Evolutionary conservation across 2,888 invertebrate genomes (phyloP), one percentile per base, ranked within the genome.

Genomic region (Xylota segnis): DNA sequence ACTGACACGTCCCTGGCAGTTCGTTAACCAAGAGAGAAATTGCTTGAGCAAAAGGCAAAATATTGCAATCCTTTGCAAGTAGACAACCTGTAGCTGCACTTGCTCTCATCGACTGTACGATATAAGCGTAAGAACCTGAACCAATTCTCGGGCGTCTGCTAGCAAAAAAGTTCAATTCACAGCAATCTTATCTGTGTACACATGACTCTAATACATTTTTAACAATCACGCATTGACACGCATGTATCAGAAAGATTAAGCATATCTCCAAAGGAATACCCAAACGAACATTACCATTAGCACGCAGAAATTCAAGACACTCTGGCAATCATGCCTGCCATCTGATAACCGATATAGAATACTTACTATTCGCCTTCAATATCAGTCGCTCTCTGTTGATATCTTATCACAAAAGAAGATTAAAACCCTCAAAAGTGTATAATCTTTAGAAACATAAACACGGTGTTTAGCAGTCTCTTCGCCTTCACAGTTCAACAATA

Each of bases 381-480:
- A 61, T 61, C 18, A 52, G 10, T 29, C 40, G 37, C 40, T n/a
- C 32, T 4, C 16, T 0, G 12, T 12, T 56, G 63, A 70, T 81
- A 81, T 84, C 81, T 84, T 84, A 84, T 84, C 75, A 23, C 29
- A 16, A 52, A 65, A 12, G 61, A 37, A 63, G 37, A 81, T 68
- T 74, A 75, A 74, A 52, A 52, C 23, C 32, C 45, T 56, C 0
- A 23, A 7, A 47, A 12, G 6, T 40, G 7, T 52, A 50, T 27
- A 50, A 76, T 76, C 75, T 79, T 7, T 37, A 34, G 74, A 61
- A 58, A 40, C 63, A 52, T 52, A 74, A 70, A 74, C 47, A 74
- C 43, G 10, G 10, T 52, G 45, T 71, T 71, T 59, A 70, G 50
- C 16, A 76, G 43, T 71, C 45, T 29, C 59, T 40, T 16, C 78